Conservation (phyloP, 2,888 invertebrate species). For the Eucriotettix oculatus region DNA sequence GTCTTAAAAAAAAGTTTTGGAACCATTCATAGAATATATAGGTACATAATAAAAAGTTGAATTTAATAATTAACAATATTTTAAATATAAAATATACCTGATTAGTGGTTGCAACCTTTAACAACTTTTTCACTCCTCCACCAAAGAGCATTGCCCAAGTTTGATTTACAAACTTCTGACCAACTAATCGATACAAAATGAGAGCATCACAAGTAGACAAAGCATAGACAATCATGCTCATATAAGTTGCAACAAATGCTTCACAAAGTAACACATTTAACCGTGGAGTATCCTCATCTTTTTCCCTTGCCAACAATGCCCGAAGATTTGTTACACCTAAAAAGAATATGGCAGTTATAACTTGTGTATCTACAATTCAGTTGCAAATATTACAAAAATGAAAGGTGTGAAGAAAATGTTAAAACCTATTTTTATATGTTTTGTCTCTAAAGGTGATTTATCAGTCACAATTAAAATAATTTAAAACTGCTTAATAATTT, state of each 20-base stretch:
- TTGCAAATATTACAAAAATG: too few relatives aligned
- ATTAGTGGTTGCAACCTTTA: conserved; percentile 49
- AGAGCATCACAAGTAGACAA: conserved; percentile 86
- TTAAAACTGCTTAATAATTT: too few relatives aligned
- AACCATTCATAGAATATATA: too few relatives aligned
- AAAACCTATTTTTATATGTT: too few relatives aligned
- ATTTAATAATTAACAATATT: not conserved
- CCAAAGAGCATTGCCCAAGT: conserved; percentile 77
- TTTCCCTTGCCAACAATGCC: conserved; percentile 77
- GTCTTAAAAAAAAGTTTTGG: not conserved
- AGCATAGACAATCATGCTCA: conserved; percentile 84
- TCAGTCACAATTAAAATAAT: too few relatives aligned
- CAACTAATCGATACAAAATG: conserved; percentile 70
- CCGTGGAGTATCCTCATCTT: conserved; percentile 87
- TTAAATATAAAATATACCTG: conserved; percentile 12
- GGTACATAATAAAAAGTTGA: too few relatives aligned
- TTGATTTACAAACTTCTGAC: conserved; percentile 58
- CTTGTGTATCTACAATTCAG: too few relatives aligned
- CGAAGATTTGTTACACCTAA: conserved; percentile 79
- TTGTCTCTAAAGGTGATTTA: too few relatives aligned
- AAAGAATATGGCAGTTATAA: not conserved
- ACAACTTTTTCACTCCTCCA: conserved; percentile 72
- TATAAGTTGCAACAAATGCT: conserved; percentile 82
- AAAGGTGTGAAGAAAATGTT: too few relatives aligned
- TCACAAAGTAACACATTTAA: conserved; percentile 83